Evolutionary conservation across 2,113 vertebrate species (phyloP).

Genomic region (Laticauda colubrina): DNA sequence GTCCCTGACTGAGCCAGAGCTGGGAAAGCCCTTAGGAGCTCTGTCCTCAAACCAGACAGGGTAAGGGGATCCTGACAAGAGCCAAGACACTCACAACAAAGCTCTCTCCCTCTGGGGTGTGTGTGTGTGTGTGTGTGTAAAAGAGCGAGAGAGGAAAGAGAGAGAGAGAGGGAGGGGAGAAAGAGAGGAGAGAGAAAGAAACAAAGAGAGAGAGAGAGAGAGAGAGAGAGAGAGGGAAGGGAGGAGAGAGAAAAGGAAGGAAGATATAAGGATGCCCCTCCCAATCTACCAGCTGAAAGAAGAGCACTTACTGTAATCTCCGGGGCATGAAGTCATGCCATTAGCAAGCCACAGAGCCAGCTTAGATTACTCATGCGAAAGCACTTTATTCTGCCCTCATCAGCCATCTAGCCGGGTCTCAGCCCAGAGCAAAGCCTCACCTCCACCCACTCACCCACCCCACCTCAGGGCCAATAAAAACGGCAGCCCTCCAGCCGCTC

Average conservation of each 20-base stretch:
- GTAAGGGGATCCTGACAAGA: background rate
- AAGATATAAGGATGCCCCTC: background rate
- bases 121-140: no score
- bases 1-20: background rate
- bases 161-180: background rate
- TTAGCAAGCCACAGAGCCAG: background rate
- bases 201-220: background rate
- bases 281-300: background rate
- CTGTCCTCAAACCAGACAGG: background rate
- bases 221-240: background rate
- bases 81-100: background rate
- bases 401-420: background rate
- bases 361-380: background rate
- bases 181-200: no score
- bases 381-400: background rate
- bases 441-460: no score
- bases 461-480: background rate
- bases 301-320: background rate
- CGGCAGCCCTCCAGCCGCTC: background rate
- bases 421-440: background rate
- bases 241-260: background rate
- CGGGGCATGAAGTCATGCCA: background rate
- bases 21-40: background rate
- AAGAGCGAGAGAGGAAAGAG: no score
- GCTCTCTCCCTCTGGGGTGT: no score